phyloP scores from a whole-genome alignment of 2,888 invertebrate genomes.

The Drosophila conformis region DNA sequence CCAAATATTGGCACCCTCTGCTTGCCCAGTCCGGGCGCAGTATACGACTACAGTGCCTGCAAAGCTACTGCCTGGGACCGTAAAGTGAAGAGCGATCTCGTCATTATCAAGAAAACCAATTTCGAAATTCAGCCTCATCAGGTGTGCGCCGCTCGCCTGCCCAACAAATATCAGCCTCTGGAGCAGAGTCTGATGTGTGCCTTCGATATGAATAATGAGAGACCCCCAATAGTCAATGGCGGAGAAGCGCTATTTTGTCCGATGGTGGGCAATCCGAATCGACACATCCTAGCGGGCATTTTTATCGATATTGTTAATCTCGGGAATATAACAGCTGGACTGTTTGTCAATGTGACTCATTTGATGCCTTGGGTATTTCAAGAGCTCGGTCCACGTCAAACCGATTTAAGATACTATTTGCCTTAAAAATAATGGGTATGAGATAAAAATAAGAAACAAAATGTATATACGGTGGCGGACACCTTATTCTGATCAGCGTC shows the following conservation, averaged over 20 bases:
- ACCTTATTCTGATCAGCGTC: too few species aligned
- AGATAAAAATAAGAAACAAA: neutral
- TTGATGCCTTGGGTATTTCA: constrained; percentile 41
- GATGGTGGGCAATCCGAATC: constrained; percentile 2
- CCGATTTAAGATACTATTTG: constrained; percentile 20
- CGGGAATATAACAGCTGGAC: neutral
- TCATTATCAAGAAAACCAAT: neutral
- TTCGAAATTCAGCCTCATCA: neutral
- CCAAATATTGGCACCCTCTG: constrained; percentile 37
- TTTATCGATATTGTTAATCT: neutral
- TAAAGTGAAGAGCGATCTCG: too few species aligned
- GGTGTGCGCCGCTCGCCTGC: constrained; percentile 12
- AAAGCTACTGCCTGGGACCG: constrained; percentile 21
- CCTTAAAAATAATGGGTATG: neutral
- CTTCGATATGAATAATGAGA: neutral
- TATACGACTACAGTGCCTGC: constrained; percentile 19
- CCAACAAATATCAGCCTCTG: constrained; percentile 1
- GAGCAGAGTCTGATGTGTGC: constrained; percentile 18
- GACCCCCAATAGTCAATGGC: neutral
- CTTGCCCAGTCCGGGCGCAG: constrained; percentile 13
- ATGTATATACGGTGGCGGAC: too few species aligned
- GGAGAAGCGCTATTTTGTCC: constrained; percentile 40
- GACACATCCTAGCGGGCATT: constrained; percentile 37
- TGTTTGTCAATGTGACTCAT: constrained; percentile 34
- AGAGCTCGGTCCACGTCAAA: constrained; percentile 20